phyloP scores from a whole-genome alignment of 2,113 vertebrate genomes.

The Acrocephalus arundinaceus region DNA sequence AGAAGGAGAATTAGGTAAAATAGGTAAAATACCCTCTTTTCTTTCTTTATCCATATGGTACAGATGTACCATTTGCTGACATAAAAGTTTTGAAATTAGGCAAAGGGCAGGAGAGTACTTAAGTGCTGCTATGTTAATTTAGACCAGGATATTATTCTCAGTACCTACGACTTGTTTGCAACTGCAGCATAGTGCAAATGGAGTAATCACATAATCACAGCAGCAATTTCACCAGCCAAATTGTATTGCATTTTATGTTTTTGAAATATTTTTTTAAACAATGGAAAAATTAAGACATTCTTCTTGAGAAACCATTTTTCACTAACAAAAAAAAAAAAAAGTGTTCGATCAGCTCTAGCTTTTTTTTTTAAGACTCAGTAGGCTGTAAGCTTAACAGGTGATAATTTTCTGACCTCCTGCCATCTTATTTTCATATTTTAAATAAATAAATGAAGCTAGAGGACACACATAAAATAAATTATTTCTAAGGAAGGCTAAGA shows the following conservation, averaged over 20 bases:
- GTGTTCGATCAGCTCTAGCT: not conserved
- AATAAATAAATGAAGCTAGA: not conserved
- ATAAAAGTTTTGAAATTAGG: not conserved
- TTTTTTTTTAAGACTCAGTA: not conserved
- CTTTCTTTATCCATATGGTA: not conserved
- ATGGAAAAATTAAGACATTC: not conserved
- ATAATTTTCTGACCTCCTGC: not conserved
- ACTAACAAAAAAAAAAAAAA: not conserved
- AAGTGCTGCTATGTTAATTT: not conserved
- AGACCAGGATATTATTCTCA: not conserved
- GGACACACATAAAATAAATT: not conserved
- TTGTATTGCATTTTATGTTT: not conserved
- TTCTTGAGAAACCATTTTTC: not conserved
- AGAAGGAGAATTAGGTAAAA: not conserved
- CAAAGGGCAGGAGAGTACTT: not conserved
- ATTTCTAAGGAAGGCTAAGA: not conserved
- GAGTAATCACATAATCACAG: not conserved
- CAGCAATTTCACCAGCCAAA: not conserved
- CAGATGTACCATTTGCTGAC: not conserved
- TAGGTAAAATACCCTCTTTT: not conserved
- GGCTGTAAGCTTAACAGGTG: not conserved
- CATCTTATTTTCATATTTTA: not conserved
- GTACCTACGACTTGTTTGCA: not conserved
- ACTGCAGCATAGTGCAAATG: not conserved
- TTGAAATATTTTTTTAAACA: not conserved